Conservation (phyloP, 2,113 vertebrate species). For the Helogale parvula region DNA sequence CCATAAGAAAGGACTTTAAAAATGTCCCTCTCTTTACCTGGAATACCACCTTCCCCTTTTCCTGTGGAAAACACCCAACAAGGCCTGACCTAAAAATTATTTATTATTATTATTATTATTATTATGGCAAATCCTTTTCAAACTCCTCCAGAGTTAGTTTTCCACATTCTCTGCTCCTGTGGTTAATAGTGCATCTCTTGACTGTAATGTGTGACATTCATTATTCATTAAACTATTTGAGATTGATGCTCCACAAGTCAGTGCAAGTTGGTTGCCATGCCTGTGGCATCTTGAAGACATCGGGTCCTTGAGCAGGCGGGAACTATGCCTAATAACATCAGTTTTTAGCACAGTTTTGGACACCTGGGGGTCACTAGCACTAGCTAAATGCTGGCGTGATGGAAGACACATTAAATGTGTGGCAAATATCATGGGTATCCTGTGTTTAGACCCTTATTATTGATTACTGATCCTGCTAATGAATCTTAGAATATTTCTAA, state of each 20-base stretch:
- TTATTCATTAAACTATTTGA: neutral
- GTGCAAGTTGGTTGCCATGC: neutral
- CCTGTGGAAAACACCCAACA: neutral
- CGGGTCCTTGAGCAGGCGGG: neutral
- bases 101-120: neutral
- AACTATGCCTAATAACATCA: neutral
- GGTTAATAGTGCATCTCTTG: neutral
- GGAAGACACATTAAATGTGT: neutral
- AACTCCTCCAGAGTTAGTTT: neutral
- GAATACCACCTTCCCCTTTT: neutral
- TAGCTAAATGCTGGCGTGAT: neutral
- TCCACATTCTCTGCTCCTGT: neutral
- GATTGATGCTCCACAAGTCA: neutral
- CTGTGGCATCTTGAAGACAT: neutral
- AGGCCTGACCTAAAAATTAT: neutral
- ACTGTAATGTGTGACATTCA: neutral
- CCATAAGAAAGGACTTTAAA: neutral
- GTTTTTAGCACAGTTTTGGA: neutral
- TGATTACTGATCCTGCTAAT: neutral
- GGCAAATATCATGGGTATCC: neutral
- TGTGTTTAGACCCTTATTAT: neutral
- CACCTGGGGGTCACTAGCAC: neutral
- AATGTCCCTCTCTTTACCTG: neutral
- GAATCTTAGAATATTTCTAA: conserved; percentile 2
- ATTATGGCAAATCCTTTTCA: neutral